A percentile compares a stretch with the other conserved stretches of the same genome.
These are phyloP conservation scores for Hippocampus barbouri DNA, from an alignment of 2,113 vertebrate species.

Conservation along the genomic window DNA sequence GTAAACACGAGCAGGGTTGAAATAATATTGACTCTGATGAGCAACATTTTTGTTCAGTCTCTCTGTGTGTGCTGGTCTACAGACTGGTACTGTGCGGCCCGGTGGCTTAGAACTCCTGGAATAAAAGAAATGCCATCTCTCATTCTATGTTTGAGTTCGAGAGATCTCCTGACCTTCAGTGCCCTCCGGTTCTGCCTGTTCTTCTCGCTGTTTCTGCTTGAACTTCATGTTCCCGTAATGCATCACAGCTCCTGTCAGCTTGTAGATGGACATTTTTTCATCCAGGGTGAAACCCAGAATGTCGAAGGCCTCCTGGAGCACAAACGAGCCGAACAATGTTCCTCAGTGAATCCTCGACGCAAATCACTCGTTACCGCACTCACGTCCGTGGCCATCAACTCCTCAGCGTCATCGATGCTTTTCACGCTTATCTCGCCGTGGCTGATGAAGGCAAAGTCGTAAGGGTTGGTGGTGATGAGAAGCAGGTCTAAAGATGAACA, in stretches of 20 bases:
- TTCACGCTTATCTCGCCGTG: constrained; percentile 66
- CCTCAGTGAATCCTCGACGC: background rate
- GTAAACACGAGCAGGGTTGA: background rate
- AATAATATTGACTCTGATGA: too few relatives aligned
- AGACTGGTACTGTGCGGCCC: too few relatives aligned
- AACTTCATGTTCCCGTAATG: constrained; percentile 85
- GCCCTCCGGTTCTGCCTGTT: constrained; percentile 69
- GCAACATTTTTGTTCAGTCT: too few relatives aligned
- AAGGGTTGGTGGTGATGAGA: constrained; percentile 66
- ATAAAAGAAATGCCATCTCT: too few relatives aligned
- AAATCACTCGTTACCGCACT: background rate
- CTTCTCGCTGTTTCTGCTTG: constrained; percentile 82
- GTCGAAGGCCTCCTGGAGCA: constrained; percentile 56
- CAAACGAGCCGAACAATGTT: constrained; percentile 1
- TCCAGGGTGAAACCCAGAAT: constrained; percentile 76
- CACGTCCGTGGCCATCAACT: constrained; percentile 62
- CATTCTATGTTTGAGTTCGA: background rate
- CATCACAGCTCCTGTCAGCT: constrained; percentile 82
- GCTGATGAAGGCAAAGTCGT: constrained; percentile 66
- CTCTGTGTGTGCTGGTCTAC: background rate
- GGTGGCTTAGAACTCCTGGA: too few relatives aligned
- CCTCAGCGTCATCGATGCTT: constrained; percentile 64
- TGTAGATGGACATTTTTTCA: constrained; percentile 81
- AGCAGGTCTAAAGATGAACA: constrained; percentile 51
- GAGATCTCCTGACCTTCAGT: constrained; percentile 72